Conservation (phyloP, 2,888 invertebrate genomes). For the Melieria picta region DNA sequence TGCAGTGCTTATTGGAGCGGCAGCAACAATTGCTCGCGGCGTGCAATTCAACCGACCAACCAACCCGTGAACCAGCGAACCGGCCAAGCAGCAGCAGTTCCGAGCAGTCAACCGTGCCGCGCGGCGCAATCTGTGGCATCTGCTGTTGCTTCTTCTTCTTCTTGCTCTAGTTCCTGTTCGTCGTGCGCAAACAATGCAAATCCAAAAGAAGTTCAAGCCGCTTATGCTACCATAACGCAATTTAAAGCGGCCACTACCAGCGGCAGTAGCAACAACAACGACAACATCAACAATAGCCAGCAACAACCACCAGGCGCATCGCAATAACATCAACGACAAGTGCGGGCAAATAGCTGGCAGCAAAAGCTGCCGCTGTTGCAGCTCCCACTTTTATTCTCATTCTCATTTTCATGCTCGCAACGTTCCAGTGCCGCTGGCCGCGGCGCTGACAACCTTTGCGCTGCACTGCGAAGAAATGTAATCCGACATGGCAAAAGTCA, state of each 20-base stretch:
- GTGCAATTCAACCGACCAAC: not conserved
- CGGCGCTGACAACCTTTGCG: no score
- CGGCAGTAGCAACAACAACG: slow-evolving; percentile 42
- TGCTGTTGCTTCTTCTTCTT: not conserved
- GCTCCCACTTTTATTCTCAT: slow-evolving; percentile 15
- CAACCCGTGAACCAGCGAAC: slow-evolving; percentile 12
- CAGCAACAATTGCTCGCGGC: not conserved
- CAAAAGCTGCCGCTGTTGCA: slow-evolving; percentile 9
- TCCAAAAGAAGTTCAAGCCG: slow-evolving; percentile 25
- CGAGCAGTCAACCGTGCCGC: slow-evolving; percentile 11
- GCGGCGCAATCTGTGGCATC: slow-evolving; percentile 11
- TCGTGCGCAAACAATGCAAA: slow-evolving; percentile 7
- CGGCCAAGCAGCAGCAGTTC: slow-evolving; percentile 16
- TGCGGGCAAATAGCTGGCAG: slow-evolving; percentile 15
- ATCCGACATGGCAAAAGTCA: slow-evolving; percentile 25
- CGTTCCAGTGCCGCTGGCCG: no score
- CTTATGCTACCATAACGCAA: slow-evolving; percentile 26
- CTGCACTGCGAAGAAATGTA: slow-evolving; percentile 8
- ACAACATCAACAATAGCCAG: slow-evolving; percentile 42
- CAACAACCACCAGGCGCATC: not conserved
- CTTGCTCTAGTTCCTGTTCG: not conserved
- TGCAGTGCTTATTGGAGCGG: no score
- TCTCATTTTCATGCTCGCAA: not conserved
- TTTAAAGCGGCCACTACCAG: slow-evolving; percentile 26
- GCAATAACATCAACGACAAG: slow-evolving; percentile 45